Evolutionary conservation across 2,113 vertebrate genomes (phyloP).

Genomic region (Scatophagus argus): DNA sequence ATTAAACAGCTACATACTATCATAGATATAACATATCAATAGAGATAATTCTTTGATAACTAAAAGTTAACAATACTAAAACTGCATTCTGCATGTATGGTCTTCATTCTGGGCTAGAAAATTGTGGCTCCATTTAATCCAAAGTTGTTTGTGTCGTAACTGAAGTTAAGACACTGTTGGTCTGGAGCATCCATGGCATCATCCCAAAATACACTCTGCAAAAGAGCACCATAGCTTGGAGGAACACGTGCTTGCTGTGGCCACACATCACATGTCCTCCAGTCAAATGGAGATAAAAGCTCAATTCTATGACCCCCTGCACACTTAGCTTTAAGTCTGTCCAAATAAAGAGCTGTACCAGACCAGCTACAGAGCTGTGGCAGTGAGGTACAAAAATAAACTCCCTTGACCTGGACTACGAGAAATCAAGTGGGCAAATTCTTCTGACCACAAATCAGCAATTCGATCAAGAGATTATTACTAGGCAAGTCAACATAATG

Average conservation of each 20-base stretch:
- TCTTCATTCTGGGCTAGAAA: not conserved
- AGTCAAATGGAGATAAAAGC: not conserved
- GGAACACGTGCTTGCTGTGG: not conserved
- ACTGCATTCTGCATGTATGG: not conserved
- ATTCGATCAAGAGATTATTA: conserved; percentile 7
- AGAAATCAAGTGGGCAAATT: not conserved
- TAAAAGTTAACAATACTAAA: not conserved
- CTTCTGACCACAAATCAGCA: not conserved
- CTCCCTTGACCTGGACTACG: not conserved
- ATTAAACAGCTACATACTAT: not conserved
- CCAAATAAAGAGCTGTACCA: not conserved
- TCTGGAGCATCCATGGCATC: not conserved
- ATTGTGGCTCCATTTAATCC: not conserved
- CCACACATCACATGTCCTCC: not conserved
- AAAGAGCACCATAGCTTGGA: conserved; percentile 17
- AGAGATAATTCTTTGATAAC: too few relatives aligned
- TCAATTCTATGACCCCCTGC: not conserved
- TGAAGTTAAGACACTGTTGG: not conserved
- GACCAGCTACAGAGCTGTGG: not conserved
- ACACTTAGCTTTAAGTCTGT: not conserved
- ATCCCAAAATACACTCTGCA: not conserved
- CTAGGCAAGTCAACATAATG: not conserved
- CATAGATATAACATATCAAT: not conserved
- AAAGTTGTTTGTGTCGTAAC: not conserved
- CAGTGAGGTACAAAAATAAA: not conserved